Evolutionary conservation across 2,113 vertebrate species (phyloP), one percentile per base, ranked within the genome.

Genomic region (Pelobates fuscus): DNA sequence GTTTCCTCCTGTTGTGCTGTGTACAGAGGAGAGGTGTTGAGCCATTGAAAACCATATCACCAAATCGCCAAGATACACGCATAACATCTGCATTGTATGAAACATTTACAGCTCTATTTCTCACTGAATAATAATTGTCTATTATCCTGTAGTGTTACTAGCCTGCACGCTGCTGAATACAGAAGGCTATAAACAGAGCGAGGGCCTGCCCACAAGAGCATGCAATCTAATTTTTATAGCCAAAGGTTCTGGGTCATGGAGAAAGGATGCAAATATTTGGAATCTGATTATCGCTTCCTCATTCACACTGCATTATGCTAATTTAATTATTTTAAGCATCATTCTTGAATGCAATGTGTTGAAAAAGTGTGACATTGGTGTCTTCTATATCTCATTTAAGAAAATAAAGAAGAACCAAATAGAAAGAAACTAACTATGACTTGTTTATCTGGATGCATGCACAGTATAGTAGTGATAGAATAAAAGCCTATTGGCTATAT

Each of bases 1-100:
- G 64, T 76, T 60, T 59, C 43, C 64, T 76, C 55, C 54, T 67
- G 64, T 67, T 67, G 73, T 76, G 64, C 64, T 49, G 37, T 52
- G 41, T 67, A 76, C 41, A 25, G 54, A 67, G 17, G 24, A 75
- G 63, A 67, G 64, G 54, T 76, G 73, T 60, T 49, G 27, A 76
- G 55, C 55, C 37, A 58, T 29, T 59, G 37, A 75, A 67, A 75
- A 32, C 54, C 54, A 41, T 67, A 49, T 67, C 73, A 37, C 41
- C 73, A 67, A 68, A 61, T 76, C 57, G 26, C 73, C 73, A 58
- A 66, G 52, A 46, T 23, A 20, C 71, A 60, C 52, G 20, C 27
- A 20, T 74, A 65, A 27, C 30, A 41, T 74, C 49, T 65, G 26
- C 54, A 58, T 67, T 67, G 52, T 66, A 44, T 29, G 25, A 67